These are phyloP conservation scores for Sweltsa coloradensis DNA, from an alignment of 1,140 invertebrate species.

Conservation along the genomic window DNA sequence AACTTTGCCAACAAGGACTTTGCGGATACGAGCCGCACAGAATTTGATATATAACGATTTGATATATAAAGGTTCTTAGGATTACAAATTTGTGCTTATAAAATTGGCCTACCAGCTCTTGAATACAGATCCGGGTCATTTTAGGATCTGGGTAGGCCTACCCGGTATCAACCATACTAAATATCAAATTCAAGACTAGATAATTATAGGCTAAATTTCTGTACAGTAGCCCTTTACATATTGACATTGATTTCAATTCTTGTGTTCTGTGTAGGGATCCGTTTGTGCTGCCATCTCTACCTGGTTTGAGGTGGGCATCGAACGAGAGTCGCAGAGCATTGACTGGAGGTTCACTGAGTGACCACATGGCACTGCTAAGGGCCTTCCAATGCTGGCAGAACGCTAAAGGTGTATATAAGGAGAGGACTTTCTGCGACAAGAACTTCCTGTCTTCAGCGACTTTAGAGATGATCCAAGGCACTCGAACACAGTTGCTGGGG, in stretches of 20 bases:
- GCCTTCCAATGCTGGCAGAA: slow-evolving; percentile 66
- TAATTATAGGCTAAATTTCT: too few relatives aligned
- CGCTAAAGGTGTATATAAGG: slow-evolving; percentile 51
- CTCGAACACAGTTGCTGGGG: slow-evolving; percentile 65
- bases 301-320: slow-evolving; percentile 48
- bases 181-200: too few relatives aligned
- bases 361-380: slow-evolving; percentile 80
- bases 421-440: slow-evolving; percentile 61
- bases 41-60: too few relatives aligned
- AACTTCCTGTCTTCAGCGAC: slow-evolving; percentile 68
- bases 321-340: slow-evolving; percentile 51
- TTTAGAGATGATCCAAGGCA: slow-evolving; percentile 76
- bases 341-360: slow-evolving; percentile 65
- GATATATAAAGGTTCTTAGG: too few relatives aligned
- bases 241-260: slow-evolving; percentile 11
- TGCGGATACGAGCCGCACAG: too few relatives aligned
- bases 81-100: too few relatives aligned
- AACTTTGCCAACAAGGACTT: background rate
- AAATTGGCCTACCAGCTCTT: too few relatives aligned
- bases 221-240: too few relatives aligned
- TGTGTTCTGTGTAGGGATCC: slow-evolving; percentile 46
- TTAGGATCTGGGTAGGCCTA: too few relatives aligned
- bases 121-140: too few relatives aligned
- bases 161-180: too few relatives aligned
- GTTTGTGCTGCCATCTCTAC: slow-evolving; percentile 60